Base-by-base conservation (phyloP, 2,113 vertebrate species). In the Cololabis saira region DNA sequence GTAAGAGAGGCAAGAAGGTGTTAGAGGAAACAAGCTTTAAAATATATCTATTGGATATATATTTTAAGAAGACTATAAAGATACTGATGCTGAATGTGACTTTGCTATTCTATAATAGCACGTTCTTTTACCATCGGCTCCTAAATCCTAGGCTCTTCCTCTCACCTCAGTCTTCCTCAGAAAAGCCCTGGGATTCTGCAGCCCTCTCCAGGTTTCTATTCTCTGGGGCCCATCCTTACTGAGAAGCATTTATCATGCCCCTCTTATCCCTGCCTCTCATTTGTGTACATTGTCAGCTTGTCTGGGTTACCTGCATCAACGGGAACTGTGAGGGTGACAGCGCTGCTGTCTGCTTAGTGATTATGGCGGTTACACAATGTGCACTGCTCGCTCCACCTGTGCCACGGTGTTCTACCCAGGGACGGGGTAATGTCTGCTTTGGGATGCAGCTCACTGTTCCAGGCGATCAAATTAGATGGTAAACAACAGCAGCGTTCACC, bases 341-440 rank as follows among this genome's bases (percentile, higher is more conserved):
- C 89, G 91, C 81, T 57, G 75, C 92, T 76, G 81, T 94, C 92
- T 95, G 65, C 56, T 71, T 24, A 14, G 52, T 48, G 67, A 73
- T 68, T 61, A 56, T 45, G 52, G 66, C 61, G 63, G 55, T 43
- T 67, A 71, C 71, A 71, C 71, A 53, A 22, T 43, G 45, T 43
- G 71, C 69, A 22, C 16, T 4, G 5, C n/a, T 51, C 56, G 48
- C 56, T 71, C 72, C 67, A 60, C 71, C 74, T 48, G 56, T 45
- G 55, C 48, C 33, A 24, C 24, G 16, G 47, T 22, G 37, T 45
- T 58, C 18, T 22, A 52, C 53, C 44, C 27, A 11, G 42, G 43
- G 45, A 69, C 30, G 55, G 54, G 55, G 33, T 55, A 17, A 65
- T 60, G 67, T 74, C 65, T 69, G 78, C 64, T 65, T 74, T 62